Evolutionary conservation across 2,797 vertebrate species (phyloP).

Genomic region (Gymnopithys bicolor): DNA sequence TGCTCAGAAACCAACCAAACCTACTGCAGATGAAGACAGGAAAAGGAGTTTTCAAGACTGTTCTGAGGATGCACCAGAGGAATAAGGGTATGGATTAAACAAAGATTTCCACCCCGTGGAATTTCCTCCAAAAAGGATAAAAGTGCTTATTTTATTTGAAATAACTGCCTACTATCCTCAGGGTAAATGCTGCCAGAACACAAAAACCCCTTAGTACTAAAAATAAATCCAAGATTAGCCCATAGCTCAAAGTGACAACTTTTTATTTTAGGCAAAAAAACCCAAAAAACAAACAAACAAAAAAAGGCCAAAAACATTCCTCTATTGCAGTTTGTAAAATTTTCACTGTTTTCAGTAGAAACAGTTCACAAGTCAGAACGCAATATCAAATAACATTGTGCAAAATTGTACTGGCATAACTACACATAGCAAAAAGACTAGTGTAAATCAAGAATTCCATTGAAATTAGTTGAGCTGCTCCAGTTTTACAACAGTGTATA

Average conservation of each 20-base stretch:
- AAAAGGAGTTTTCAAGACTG: neutral
- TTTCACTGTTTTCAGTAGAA: constrained; percentile 40
- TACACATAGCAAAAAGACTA: constrained; percentile 56
- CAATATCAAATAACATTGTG: constrained; percentile 58
- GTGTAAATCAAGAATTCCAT: constrained; percentile 56
- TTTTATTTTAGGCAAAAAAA: constrained; percentile 52
- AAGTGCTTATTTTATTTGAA: neutral
- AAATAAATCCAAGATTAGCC: constrained; percentile 35
- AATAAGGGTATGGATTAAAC: neutral
- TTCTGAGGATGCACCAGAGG: neutral
- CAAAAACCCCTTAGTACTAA: neutral
- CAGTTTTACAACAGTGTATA: constrained; percentile 59
- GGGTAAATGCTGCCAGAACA: neutral
- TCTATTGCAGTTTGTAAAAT: constrained; percentile 48
- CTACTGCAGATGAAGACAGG: neutral
- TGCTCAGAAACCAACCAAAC: neutral
- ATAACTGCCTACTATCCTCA: neutral
- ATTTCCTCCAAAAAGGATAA: neutral
- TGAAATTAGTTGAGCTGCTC: constrained; percentile 60
- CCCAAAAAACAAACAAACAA: neutral
- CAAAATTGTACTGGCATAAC: constrained; percentile 68
- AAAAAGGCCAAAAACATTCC: constrained; percentile 35
- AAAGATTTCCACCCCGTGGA: neutral
- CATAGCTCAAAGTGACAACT: neutral
- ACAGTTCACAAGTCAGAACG: constrained; percentile 60